phyloP scores from a whole-genome alignment of 1,140 invertebrate species.

The Platyscapa corneri region DNA sequence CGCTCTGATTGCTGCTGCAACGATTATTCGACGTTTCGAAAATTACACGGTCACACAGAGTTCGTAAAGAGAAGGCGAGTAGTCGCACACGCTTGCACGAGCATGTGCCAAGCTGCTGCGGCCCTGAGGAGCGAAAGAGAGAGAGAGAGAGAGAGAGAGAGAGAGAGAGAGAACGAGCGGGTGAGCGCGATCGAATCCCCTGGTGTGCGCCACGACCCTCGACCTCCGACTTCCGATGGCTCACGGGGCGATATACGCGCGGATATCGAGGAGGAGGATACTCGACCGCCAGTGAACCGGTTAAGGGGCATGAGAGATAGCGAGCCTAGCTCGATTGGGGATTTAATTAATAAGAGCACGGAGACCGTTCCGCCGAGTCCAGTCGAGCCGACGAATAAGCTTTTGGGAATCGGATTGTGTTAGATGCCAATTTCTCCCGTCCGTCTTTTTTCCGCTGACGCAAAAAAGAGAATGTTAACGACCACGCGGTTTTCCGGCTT shows the following conservation, averaged over 20 bases:
- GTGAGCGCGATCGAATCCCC: no score
- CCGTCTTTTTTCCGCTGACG: not conserved
- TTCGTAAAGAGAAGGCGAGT: not conserved
- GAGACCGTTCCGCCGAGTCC: not conserved
- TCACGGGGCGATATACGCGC: not conserved
- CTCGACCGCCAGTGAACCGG: not conserved
- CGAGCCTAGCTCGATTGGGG: not conserved
- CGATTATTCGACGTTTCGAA: slow-evolving; percentile 64
- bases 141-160: no score
- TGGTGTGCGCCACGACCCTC: no score
- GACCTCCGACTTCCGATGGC: not conserved
- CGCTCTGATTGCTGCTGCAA: slow-evolving; percentile 61
- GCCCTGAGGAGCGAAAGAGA: no score
- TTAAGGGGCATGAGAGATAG: not conserved
- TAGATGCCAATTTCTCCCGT: slow-evolving; percentile 25
- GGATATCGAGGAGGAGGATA: slow-evolving; percentile 13
- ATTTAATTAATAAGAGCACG: slow-evolving; percentile 52
- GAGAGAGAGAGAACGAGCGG: no score
- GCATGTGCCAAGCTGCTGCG: no score
- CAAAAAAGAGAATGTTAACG: not conserved
- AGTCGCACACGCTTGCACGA: not conserved
- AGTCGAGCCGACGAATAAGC: slow-evolving; percentile 29
- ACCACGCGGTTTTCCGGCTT: not conserved
- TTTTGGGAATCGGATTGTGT: slow-evolving; percentile 43
- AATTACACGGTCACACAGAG: slow-evolving; percentile 57